These are phyloP conservation scores for Acrobasis consociella DNA, from an alignment of 2,888 invertebrate genomes.

Conservation along the genomic window DNA sequence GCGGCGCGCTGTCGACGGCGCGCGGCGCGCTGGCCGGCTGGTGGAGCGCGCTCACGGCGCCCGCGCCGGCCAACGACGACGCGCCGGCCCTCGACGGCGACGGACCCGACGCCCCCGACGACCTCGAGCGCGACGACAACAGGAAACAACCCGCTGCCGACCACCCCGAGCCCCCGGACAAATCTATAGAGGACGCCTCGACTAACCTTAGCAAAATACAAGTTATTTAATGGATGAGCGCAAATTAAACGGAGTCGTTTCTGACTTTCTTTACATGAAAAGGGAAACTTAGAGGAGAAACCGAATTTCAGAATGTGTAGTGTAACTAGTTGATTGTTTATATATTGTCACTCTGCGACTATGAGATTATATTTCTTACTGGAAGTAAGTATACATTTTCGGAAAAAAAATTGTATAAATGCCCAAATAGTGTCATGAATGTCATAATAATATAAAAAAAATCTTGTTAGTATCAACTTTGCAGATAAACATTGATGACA, in stretches of 20 bases:
- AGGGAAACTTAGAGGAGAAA: not conserved
- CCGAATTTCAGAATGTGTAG: slow-evolving; percentile 9
- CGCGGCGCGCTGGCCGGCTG: slow-evolving; percentile 93
- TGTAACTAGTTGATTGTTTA: slow-evolving; percentile 8
- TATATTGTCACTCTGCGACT: not conserved
- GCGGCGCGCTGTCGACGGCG: slow-evolving; percentile 94
- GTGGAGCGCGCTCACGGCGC: slow-evolving; percentile 86
- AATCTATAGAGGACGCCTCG: slow-evolving; percentile 56
- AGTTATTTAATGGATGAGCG: slow-evolving; percentile 45
- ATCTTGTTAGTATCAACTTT: too few relatives aligned
- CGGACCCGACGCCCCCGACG: slow-evolving; percentile 31
- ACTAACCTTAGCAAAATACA: slow-evolving; percentile 54
- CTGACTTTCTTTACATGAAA: not conserved
- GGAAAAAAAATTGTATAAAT: not conserved
- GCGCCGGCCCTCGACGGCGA: slow-evolving; percentile 45
- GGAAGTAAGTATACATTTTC: not conserved
- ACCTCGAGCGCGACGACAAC: slow-evolving; percentile 28
- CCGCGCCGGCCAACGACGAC: slow-evolving; percentile 35
- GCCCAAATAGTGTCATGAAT: too few relatives aligned
- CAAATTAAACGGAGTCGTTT: not conserved
- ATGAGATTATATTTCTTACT: slow-evolving; percentile 1
- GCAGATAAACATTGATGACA: too few relatives aligned
- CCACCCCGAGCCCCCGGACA: slow-evolving; percentile 58
- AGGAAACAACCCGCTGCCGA: slow-evolving; percentile 42
- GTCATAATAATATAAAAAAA: too few relatives aligned